A percentile compares a stretch with the other conserved stretches of the same genome.
Evolutionary conservation across 2,888 invertebrate species (phyloP).

Genomic region (Pilophorus perplexus): DNA sequence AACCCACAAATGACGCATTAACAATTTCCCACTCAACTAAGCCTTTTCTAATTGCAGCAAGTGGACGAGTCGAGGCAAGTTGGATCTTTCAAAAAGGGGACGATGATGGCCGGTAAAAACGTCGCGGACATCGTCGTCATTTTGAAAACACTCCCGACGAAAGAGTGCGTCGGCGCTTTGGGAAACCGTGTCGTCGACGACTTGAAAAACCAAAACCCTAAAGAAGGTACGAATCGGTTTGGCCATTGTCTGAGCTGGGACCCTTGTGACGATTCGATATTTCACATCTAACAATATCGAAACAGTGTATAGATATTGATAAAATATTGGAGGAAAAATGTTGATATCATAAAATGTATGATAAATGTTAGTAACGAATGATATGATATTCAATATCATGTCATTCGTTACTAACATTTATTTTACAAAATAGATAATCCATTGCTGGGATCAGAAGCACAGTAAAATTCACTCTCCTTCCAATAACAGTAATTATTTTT

Average conservation of each 20-base stretch:
- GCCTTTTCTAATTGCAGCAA: slow-evolving; percentile 67
- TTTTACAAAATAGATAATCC: no score
- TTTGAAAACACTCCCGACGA: slow-evolving; percentile 91
- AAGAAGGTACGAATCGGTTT: slow-evolving; percentile 57
- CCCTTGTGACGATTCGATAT: neutral
- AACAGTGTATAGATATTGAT: neutral
- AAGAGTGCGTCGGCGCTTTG: slow-evolving; percentile 89
- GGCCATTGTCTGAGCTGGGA: neutral
- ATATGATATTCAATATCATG: no score
- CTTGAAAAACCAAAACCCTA: slow-evolving; percentile 69
- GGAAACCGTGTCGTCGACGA: slow-evolving; percentile 85
- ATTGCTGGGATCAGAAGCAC: no score
- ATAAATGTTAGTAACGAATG: no score
- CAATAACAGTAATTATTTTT: no score
- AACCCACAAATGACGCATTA: no score
- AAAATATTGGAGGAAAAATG: neutral
- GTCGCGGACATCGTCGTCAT: slow-evolving; percentile 96
- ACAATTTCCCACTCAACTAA: no score
- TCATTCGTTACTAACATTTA: no score
- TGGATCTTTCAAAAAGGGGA: slow-evolving; percentile 96
- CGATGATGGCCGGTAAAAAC: slow-evolving; percentile 92
- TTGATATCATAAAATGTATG: no score
- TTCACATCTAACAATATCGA: neutral
- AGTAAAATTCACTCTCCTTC: no score
- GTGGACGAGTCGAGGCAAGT: slow-evolving; percentile 94